A percentile compares a stretch with the other conserved stretches of the same genome.
Conservation (phyloP, 2,113 vertebrate genomes). For the Glaucidium brasilianum region DNA sequence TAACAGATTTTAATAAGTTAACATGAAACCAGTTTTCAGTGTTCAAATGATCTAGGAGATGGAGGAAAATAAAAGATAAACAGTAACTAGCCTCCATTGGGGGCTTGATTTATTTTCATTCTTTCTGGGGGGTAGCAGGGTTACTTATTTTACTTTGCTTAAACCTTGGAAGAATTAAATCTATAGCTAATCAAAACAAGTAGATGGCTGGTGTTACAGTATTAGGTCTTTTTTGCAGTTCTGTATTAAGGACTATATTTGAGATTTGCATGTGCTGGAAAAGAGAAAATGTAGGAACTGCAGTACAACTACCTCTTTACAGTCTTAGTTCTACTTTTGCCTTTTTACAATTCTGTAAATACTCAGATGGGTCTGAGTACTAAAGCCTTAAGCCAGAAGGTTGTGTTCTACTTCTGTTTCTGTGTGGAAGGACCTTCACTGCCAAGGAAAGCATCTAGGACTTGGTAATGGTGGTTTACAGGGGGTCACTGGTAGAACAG, state of each 20-base stretch:
- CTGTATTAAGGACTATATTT: neutral
- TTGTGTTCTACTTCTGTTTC: neutral
- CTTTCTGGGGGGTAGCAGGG: too few species aligned
- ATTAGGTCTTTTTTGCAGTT: neutral
- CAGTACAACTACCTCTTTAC: neutral
- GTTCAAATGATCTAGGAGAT: neutral
- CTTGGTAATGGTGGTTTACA: neutral
- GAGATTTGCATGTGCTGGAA: neutral
- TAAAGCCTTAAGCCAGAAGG: neutral
- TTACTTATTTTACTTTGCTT: neutral
- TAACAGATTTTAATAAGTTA: neutral
- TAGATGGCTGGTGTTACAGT: neutral
- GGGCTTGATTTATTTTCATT: neutral
- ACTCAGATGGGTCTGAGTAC: neutral
- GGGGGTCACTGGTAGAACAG: neutral
- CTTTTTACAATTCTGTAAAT: neutral
- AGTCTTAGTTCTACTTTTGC: neutral
- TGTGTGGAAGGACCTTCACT: neutral
- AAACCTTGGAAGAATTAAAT: neutral
- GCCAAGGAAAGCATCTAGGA: neutral
- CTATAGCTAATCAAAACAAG: neutral
- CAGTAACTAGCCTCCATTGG: neutral
- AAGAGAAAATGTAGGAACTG: neutral
- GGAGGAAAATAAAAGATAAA: neutral
- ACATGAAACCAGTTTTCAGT: neutral